Evolutionary conservation across 2,888 invertebrate genomes (phyloP).

Genomic region (Meiosimyza platycephala): DNA sequence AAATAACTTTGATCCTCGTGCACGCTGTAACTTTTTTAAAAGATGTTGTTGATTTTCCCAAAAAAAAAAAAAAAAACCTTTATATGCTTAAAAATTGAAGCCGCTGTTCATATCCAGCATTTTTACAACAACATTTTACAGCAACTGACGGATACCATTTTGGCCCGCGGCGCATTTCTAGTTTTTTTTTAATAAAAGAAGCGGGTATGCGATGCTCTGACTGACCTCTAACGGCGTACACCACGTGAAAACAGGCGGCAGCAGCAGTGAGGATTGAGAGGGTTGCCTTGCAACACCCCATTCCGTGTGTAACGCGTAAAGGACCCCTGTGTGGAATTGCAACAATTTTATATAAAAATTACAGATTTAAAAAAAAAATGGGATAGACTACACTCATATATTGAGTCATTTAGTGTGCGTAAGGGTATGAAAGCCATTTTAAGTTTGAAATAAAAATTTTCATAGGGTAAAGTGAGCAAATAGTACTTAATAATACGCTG

Average conservation of each 20-base stretch:
- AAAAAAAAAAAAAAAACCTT: slow-evolving; percentile 36
- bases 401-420: background rate
- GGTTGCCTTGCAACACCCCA: slow-evolving; percentile 25
- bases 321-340: slow-evolving; percentile 43
- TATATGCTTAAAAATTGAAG: slow-evolving; percentile 26
- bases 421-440: slow-evolving; percentile 46
- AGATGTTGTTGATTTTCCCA: slow-evolving; percentile 24
- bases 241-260: slow-evolving; percentile 19
- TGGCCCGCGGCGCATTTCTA: slow-evolving; percentile 42
- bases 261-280: background rate
- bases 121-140: slow-evolving; percentile 6
- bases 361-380: slow-evolving; percentile 16
- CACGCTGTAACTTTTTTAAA: slow-evolving; percentile 33
- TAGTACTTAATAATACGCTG: too few species aligned
- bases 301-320: slow-evolving; percentile 44
- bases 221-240: slow-evolving; percentile 15
- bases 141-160: slow-evolving; percentile 59
- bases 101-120: slow-evolving; percentile 50
- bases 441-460: slow-evolving; percentile 15
- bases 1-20: slow-evolving; percentile 30
- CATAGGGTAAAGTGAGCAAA: too few species aligned
- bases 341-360: slow-evolving; percentile 39
- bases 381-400: background rate
- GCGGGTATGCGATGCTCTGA: slow-evolving; percentile 16
- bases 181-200: background rate